Conservation (phyloP, 2,113 vertebrate genomes). For the Pelecanoides urinatrix region DNA sequence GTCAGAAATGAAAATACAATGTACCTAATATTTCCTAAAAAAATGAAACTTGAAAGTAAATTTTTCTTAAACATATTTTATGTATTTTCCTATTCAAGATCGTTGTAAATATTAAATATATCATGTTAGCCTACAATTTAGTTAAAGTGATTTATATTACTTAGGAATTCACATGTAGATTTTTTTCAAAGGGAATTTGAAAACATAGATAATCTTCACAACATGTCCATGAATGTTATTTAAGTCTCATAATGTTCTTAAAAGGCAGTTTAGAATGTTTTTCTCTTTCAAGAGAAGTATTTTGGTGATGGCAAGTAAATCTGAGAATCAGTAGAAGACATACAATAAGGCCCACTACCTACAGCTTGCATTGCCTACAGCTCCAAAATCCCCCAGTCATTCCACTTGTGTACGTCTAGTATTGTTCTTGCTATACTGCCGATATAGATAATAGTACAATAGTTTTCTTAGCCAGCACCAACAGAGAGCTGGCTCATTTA, state of each 20-base stretch:
- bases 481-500: slow-evolving; percentile 16
- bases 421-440: not conserved
- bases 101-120: not conserved
- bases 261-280: not conserved
- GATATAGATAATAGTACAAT: not conserved
- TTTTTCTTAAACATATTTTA: not conserved
- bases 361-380: not conserved
- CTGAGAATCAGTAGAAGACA: not conserved
- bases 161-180: not conserved
- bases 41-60: not conserved
- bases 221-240: not conserved
- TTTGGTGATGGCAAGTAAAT: not conserved
- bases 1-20: not conserved
- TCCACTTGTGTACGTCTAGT: not conserved
- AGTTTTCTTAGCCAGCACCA: slow-evolving; percentile 20
- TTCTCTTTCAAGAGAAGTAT: not conserved
- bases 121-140: not conserved
- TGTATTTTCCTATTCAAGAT: not conserved
- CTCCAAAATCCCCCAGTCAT: not conserved
- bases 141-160: no score
- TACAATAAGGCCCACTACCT: not conserved
- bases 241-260: not conserved
- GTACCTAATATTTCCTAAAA: not conserved
- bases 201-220: not conserved
- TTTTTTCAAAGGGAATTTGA: not conserved